Evolutionary conservation across 2,888 invertebrate species (phyloP), one percentile per base, ranked within the genome.

Genomic region (Odiellus spinosus): DNA sequence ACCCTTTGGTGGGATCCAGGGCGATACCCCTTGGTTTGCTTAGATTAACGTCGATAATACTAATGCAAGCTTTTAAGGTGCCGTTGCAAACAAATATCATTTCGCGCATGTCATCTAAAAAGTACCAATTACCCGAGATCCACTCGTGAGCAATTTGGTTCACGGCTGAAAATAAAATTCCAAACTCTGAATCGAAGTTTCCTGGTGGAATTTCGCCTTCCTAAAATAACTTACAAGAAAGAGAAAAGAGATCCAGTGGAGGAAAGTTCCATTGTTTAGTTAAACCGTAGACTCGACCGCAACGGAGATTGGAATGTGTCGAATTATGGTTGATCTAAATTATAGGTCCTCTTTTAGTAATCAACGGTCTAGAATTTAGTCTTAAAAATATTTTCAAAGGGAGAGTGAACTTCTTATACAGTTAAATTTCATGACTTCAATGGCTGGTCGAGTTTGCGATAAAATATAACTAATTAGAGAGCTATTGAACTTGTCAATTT

Each of bases 91-190:
- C 70, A 67, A 80, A 78, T 56, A 86, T 73, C 64, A 76, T 72
- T 61, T 76, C 77, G 53, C 76, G 72, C 46, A 69, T 70, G 59
- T 73, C 75, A 66, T 82, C 83, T 58, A 78, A 69, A 63, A 85
- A 74, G 69, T 86, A 90, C 84, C 85, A 86, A 70, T 85, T 85
- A 58, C 76, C 76, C 14, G 82, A 76, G 48, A 85, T 69, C 88
- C 88, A 90, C 68, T 90, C 88, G 54, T 79, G 65, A 5, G 78
- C 77, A 59, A 87, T 71, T 62, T 80, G 79, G 54, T 76, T 76
- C 53, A 85, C 78, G 54, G 76, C 82, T 80, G 65, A 17, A 52
- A 62, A 57, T 48, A 52, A 49, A 49, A 50, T 26, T 26, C n/a
- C n/a, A n/a, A n/a, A n/a, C n/a, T n/a, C n/a, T n/a, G n/a, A n/a